phyloP scores from a whole-genome alignment of 2,888 invertebrate genomes.

The Synanthedon myopaeformis region DNA sequence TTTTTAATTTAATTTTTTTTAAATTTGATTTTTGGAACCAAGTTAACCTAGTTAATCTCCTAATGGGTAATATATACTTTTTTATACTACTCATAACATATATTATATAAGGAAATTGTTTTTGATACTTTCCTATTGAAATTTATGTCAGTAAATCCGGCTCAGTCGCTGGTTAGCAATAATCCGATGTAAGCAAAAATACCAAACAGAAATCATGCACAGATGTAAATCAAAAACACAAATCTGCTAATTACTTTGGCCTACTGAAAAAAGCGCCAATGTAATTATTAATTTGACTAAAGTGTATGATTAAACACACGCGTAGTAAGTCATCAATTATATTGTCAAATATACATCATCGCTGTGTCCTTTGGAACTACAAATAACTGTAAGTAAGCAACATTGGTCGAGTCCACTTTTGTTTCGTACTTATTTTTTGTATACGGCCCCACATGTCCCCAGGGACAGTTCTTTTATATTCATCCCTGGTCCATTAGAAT shows the following conservation, averaged over 20 bases:
- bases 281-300: neutral
- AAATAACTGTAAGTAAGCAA: conserved; percentile 2
- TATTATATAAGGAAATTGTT: no score
- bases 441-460: conserved; percentile 36
- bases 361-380: conserved; percentile 1
- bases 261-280: neutral
- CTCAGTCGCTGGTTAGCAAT: no score
- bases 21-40: no score
- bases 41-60: no score
- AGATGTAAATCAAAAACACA: neutral
- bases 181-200: no score
- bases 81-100: no score
- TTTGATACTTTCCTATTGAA: no score
- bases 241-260: neutral
- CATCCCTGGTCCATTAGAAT: conserved; percentile 23
- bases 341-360: conserved; percentile 22
- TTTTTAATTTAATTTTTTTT: no score
- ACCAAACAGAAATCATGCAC: no score
- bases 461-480: conserved; percentile 26
- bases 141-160: no score
- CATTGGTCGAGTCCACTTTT: conserved; percentile 17
- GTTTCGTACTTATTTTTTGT: conserved; percentile 36
- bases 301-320: conserved; percentile 1
- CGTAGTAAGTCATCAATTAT: conserved; percentile 15
- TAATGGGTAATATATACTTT: no score